Conservation (phyloP, 2,797 vertebrate species). For the Liasis olivaceus region DNA sequence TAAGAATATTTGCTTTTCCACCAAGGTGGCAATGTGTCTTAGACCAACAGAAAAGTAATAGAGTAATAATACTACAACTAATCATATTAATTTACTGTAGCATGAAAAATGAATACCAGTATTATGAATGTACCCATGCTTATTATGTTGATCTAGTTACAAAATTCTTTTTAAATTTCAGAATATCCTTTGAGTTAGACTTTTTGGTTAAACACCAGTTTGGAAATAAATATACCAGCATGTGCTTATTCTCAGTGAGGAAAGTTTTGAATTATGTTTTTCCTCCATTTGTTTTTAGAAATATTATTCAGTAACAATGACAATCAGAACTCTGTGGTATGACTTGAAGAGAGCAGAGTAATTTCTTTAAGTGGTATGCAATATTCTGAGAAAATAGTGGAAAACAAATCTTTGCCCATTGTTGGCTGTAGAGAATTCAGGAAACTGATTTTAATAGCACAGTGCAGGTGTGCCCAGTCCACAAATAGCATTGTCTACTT, state of each 20-base stretch:
- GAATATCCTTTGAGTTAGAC: constrained; percentile 5
- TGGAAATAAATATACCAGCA: neutral
- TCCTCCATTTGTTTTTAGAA: constrained; percentile 40
- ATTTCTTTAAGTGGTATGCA: constrained; percentile 31
- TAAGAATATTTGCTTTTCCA: neutral
- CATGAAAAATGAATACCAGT: neutral
- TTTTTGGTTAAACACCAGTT: constrained; percentile 10
- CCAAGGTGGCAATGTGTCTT: neutral
- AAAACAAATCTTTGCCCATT: constrained; percentile 22
- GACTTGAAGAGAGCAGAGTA: constrained; percentile 29
- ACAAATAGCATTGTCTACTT: neutral
- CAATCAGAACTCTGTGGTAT: constrained; percentile 26
- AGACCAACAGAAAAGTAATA: neutral
- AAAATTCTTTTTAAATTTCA: constrained; percentile 28
- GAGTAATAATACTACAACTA: neutral
- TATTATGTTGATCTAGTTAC: constrained; percentile 21
- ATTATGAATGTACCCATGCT: neutral
- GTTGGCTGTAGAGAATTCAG: constrained; percentile 14
- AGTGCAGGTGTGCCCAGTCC: neutral
- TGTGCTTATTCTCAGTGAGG: constrained; percentile 15
- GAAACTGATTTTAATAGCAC: constrained; percentile 11
- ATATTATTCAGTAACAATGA: constrained; percentile 49
- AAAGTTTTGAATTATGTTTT: constrained; percentile 56
- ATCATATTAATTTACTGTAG: neutral
- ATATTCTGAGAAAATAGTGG: constrained; percentile 5